Conservation (phyloP, 2,113 vertebrate species). For the Marmota monax region DNA sequence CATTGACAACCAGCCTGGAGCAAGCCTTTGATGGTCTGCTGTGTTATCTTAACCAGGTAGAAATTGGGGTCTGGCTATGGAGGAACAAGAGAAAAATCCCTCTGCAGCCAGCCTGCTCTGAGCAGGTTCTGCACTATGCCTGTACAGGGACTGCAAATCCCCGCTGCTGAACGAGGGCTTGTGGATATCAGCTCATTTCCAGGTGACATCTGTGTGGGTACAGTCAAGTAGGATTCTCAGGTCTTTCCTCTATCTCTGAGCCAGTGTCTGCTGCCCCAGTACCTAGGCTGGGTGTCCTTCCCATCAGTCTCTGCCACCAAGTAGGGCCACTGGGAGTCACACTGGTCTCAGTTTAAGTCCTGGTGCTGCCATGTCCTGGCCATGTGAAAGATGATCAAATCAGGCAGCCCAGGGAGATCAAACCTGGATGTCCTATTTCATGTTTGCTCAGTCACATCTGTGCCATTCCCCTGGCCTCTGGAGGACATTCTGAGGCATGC, state of each 20-base stretch:
- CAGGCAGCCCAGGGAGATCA: neutral
- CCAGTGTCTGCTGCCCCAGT: too few relatives aligned
- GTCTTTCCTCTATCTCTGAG: too few relatives aligned
- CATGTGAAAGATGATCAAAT: neutral
- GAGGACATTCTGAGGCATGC: neutral
- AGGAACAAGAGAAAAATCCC: neutral
- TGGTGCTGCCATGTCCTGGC: neutral
- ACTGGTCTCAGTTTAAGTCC: neutral
- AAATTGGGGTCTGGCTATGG: neutral
- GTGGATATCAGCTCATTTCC: neutral
- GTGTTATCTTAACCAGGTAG: neutral
- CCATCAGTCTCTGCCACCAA: neutral
- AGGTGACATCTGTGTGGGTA: neutral
- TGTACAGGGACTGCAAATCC: neutral
- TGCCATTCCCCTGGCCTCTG: accelerated
- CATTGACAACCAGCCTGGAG: neutral
- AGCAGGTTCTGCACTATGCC: neutral
- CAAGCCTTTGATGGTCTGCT: neutral
- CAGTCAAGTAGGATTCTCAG: neutral
- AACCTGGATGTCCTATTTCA: neutral
- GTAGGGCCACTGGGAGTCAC: neutral
- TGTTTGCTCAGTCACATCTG: neutral
- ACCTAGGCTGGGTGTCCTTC: neutral
- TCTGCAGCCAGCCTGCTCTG: neutral
- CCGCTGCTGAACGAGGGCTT: neutral